Evolutionary conservation across 2,888 invertebrate species (phyloP).

Genomic region (Scaptomyza reducta): DNA sequence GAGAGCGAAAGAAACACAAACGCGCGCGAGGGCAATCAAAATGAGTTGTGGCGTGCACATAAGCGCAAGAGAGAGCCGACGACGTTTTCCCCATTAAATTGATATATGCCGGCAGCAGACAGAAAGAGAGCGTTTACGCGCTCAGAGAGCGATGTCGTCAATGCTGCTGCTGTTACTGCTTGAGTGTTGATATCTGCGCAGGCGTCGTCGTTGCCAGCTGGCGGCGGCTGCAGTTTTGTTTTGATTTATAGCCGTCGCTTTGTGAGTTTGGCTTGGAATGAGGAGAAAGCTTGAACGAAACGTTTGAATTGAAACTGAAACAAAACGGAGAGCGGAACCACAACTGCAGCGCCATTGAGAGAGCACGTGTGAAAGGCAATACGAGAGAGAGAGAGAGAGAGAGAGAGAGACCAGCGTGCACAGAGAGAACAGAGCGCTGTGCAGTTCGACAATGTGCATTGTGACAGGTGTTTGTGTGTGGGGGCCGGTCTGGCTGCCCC

Average conservation of each 20-base stretch:
- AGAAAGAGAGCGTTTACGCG: conserved; percentile 49
- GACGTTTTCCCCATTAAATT: conserved; percentile 78
- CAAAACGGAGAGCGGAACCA: conserved; percentile 48
- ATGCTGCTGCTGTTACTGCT: conserved; percentile 29
- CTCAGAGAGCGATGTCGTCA: conserved; percentile 33
- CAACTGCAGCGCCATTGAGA: conserved; percentile 49
- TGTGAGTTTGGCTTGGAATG: conserved; percentile 27
- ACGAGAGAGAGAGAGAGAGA: conserved; percentile 14
- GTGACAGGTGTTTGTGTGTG: conserved; percentile 78
- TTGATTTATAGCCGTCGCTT: conserved; percentile 66
- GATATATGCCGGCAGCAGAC: conserved; percentile 73
- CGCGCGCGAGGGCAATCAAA: conserved; percentile 57
- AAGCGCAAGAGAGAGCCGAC: conserved; percentile 64
- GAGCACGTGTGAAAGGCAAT: conserved; percentile 22
- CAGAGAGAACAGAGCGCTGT: conserved; percentile 26
- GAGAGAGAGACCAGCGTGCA: conserved; percentile 24
- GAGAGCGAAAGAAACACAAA: conserved; percentile 44
- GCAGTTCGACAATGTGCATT: conserved; percentile 51
- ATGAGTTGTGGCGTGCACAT: conserved; percentile 60
- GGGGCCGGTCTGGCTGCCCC: conserved; percentile 67
- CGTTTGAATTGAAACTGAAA: conserved; percentile 52
- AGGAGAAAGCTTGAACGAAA: conserved; percentile 56
- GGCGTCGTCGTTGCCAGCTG: conserved; percentile 53
- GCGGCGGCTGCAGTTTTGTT: conserved; percentile 68
- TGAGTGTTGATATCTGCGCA: conserved; percentile 35